Conservation (phyloP, 2,113 vertebrate species). For the Indicator indicator region DNA sequence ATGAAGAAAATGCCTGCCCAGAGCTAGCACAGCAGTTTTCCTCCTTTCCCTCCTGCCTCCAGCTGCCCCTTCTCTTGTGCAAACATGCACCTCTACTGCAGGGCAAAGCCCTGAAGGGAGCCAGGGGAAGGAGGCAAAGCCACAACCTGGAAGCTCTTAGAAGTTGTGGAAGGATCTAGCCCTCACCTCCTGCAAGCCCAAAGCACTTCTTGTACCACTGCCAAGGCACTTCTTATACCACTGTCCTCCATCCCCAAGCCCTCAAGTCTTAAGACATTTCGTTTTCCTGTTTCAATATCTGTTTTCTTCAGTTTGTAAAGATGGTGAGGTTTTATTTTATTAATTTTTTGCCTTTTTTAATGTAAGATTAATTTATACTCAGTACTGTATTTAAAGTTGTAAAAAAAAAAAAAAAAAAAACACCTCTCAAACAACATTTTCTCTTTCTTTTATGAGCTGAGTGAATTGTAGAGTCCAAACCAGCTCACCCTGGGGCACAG, state of each 20-base stretch:
- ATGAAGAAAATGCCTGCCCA: not conserved
- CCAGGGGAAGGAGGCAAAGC: not conserved
- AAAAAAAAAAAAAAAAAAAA: conserved; percentile 63
- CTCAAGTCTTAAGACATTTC: conserved; percentile 47
- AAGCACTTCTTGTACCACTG: not conserved
- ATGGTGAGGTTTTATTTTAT: conserved; percentile 74
- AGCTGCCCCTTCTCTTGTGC: fast-evolving
- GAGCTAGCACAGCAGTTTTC: fast-evolving
- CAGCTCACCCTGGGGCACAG: not conserved
- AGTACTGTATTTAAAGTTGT: conserved; percentile 80
- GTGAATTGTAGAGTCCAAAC: not conserved
- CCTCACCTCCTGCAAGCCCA: not conserved
- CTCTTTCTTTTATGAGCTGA: conserved; percentile 20
- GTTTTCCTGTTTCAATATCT: conserved; percentile 31
- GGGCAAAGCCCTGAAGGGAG: not conserved
- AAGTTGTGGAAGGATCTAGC: not conserved
- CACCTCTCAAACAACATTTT: conserved; percentile 1
- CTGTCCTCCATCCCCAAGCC: not conserved
- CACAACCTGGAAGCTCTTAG: not conserved
- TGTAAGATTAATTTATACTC: conserved; percentile 85
- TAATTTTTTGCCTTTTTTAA: conserved; percentile 59
- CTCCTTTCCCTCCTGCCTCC: not conserved
- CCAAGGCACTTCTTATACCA: not conserved
- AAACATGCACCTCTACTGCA: fast-evolving
- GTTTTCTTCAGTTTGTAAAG: conserved; percentile 79